phyloP scores from a whole-genome alignment of 2,113 vertebrate species.

The Dolichallabes microphthalmus region DNA sequence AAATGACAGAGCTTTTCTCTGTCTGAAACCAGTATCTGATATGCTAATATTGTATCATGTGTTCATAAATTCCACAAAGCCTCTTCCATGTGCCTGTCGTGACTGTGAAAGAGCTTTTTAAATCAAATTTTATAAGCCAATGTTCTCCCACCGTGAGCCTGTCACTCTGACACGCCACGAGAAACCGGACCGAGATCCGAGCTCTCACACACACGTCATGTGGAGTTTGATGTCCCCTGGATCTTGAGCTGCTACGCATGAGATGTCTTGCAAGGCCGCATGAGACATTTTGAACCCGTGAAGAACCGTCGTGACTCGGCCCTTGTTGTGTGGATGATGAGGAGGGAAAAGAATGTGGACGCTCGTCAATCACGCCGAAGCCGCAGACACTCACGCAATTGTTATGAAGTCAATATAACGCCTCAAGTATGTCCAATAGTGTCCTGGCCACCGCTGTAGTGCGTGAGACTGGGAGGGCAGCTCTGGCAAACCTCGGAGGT shows the following conservation, averaged over 20 bases:
- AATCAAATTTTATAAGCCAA: slow-evolving; percentile 48
- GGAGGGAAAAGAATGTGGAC: slow-evolving; percentile 59
- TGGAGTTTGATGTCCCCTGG: slow-evolving; percentile 36
- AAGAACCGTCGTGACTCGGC: slow-evolving; percentile 21
- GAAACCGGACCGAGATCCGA: slow-evolving; percentile 23
- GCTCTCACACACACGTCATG: slow-evolving; percentile 41
- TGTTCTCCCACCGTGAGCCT: slow-evolving; percentile 37
- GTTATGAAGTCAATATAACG: slow-evolving; percentile 37
- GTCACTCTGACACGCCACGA: slow-evolving; percentile 35
- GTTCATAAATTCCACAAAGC: slow-evolving; percentile 38
- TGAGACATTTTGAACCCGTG: slow-evolving; percentile 54
- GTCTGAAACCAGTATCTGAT: slow-evolving; percentile 32
- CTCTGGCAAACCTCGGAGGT: slow-evolving; percentile 25
- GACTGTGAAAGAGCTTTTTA: slow-evolving; percentile 35
- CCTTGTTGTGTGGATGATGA: slow-evolving; percentile 61
- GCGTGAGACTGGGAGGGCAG: slow-evolving; percentile 30
- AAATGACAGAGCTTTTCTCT: slow-evolving; percentile 7
- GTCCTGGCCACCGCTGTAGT: slow-evolving; percentile 4
- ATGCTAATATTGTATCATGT: slow-evolving; percentile 26
- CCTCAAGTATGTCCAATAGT: slow-evolving; percentile 26
- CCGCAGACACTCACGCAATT: slow-evolving; percentile 22
- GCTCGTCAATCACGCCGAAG: slow-evolving; percentile 3
- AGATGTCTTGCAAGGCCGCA: background rate
- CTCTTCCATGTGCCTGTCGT: slow-evolving; percentile 38
- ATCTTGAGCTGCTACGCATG: slow-evolving; percentile 31